Evolutionary conservation across 2,113 vertebrate species (phyloP).

Genomic region (Phoxinus phoxinus): DNA sequence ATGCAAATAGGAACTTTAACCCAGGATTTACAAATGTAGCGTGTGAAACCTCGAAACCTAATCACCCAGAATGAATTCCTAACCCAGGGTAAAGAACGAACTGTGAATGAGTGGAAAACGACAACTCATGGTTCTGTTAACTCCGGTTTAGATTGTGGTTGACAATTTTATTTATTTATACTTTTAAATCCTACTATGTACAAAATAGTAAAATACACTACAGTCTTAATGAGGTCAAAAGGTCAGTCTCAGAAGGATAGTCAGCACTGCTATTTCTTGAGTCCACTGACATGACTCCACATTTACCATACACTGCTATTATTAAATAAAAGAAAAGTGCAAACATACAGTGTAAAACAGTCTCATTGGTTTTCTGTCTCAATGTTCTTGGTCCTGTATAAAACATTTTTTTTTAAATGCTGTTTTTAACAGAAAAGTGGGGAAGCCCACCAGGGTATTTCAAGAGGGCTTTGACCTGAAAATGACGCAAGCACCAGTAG

Average conservation of each 20-base stretch:
- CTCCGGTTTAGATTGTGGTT: not conserved
- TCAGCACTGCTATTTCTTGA: not conserved
- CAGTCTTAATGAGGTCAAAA: not conserved
- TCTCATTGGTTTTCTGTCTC: not conserved
- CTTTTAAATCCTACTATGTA: not conserved
- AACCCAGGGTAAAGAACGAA: not conserved
- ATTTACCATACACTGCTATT: not conserved
- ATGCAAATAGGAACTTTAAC: not conserved
- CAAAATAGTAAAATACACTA: not conserved
- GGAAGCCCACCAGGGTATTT: conserved; percentile 53
- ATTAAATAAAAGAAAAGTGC: not conserved
- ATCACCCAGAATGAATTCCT: not conserved
- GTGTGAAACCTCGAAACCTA: not conserved
- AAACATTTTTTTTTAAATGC: not conserved
- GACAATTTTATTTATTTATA: not conserved
- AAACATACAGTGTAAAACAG: not conserved
- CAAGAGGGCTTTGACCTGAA: conserved; percentile 29
- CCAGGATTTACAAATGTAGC: not conserved
- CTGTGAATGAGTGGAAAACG: not conserved
- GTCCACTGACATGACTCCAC: not conserved
- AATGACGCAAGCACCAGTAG: conserved; percentile 18
- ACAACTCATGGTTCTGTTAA: not conserved
- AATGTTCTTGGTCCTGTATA: not conserved
- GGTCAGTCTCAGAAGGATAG: not conserved
- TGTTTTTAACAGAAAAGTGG: conserved; percentile 39